These are phyloP conservation scores for Empis stercorea DNA, from an alignment of 2,888 invertebrate genomes.

Conservation along the genomic window DNA sequence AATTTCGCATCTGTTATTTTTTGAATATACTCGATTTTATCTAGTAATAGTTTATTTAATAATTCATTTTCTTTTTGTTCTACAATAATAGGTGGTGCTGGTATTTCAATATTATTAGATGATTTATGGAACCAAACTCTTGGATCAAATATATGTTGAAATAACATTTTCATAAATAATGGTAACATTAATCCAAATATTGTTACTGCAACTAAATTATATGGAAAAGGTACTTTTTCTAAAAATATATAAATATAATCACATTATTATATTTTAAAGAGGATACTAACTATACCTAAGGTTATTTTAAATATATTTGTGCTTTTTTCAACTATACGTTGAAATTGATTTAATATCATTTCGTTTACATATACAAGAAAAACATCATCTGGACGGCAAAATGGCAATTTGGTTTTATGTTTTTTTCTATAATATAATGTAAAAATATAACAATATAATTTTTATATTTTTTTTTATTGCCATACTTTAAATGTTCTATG, in stretches of 20 bases:
- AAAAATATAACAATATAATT: too few species aligned
- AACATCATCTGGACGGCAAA: conserved; percentile 30
- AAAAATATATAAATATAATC: conserved; percentile 3
- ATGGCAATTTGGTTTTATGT: conserved; percentile 18
- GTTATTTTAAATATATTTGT: conserved; percentile 14
- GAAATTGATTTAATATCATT: conserved; percentile 24
- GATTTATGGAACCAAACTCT: conserved; percentile 18
- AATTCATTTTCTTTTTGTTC: too few species aligned
- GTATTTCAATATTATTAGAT: neutral
- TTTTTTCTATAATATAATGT: conserved; percentile 17
- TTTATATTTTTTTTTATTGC: neutral
- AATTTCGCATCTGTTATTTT: neutral
- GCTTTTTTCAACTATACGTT: conserved; percentile 22
- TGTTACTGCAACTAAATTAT: conserved; percentile 18
- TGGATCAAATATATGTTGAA: conserved; percentile 27
- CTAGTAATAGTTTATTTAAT: too few species aligned
- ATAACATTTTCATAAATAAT: conserved; percentile 20
- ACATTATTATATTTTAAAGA: too few species aligned
- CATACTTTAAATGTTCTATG: conserved; percentile 17
- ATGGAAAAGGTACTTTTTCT: conserved; percentile 24
- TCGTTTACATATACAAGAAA: conserved; percentile 25
- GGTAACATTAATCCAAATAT: conserved; percentile 19
- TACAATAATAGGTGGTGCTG: conserved; percentile 3
- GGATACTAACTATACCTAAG: conserved; percentile 16
- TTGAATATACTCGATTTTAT: too few species aligned